Percentiles rank a stretch among this genome's conserved stretches.
Evolutionary conservation across 2,113 vertebrate genomes (phyloP).

Genomic region (Opisthocomus hoazin): DNA sequence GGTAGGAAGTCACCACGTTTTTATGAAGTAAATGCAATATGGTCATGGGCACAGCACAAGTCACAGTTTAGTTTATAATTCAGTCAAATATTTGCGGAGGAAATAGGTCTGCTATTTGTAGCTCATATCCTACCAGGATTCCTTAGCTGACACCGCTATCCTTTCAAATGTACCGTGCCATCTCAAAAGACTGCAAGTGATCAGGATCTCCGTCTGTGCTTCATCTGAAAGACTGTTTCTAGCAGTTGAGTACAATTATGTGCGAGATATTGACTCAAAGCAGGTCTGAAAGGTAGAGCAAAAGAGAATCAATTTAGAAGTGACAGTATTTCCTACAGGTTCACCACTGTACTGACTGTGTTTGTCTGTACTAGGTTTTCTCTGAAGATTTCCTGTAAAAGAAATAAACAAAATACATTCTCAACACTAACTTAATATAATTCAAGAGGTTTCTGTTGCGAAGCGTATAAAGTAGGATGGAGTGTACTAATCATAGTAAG

Average conservation of each 20-base stretch:
- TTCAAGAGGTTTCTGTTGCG: background rate
- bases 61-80: background rate
- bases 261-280: background rate
- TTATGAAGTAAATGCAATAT: background rate
- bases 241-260: background rate
- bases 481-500: constrained; percentile 58
- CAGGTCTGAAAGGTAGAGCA: background rate
- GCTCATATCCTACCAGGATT: no score
- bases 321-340: background rate
- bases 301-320: background rate
- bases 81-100: background rate
- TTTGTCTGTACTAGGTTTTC: background rate
- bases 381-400: background rate
- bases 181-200: background rate
- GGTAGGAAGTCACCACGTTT: background rate
- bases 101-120: background rate
- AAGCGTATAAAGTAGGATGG: background rate
- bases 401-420: constrained; percentile 7
- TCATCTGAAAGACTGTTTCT: background rate
- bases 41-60: background rate
- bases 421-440: background rate
- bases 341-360: background rate
- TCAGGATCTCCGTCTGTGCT: background rate
- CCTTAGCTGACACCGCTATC: background rate
- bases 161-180: background rate